phyloP scores from a whole-genome alignment of 2,113 vertebrate genomes.

The Grammomys surdaster region DNA sequence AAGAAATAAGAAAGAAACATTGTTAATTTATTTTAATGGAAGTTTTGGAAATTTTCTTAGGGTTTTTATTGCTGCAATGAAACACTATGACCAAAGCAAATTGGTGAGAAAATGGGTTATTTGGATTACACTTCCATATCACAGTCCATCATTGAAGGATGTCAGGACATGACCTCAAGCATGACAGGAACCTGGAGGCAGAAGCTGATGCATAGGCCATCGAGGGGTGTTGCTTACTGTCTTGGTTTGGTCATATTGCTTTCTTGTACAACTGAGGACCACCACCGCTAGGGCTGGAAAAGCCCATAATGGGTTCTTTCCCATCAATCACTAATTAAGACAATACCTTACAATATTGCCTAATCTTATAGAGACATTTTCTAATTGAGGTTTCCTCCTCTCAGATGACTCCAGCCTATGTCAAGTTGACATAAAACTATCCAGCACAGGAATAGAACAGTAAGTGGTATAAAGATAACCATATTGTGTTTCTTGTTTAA shows the following conservation, averaged over 20 bases:
- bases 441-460: background rate
- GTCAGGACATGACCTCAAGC: background rate
- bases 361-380: background rate
- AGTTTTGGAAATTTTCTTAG: constrained; percentile 33
- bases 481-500: constrained; percentile 34
- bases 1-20: constrained; percentile 20
- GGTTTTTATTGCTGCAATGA: background rate
- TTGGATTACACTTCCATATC: background rate
- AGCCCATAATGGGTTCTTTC: background rate
- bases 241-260: background rate
- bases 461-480: constrained; percentile 32
- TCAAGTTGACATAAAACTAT: background rate
- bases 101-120: background rate
- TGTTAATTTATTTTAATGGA: background rate
- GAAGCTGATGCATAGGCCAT: background rate
- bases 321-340: background rate
- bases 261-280: background rate
- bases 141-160: background rate
- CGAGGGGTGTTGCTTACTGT: background rate
- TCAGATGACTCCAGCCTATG: background rate
- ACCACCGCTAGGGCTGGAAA: no score
- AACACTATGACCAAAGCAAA: background rate
- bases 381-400: background rate
- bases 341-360: background rate
- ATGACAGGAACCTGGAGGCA: background rate